Base-by-base conservation (phyloP, 1,140 invertebrate species). In the Listronotus bonariensis region DNA sequence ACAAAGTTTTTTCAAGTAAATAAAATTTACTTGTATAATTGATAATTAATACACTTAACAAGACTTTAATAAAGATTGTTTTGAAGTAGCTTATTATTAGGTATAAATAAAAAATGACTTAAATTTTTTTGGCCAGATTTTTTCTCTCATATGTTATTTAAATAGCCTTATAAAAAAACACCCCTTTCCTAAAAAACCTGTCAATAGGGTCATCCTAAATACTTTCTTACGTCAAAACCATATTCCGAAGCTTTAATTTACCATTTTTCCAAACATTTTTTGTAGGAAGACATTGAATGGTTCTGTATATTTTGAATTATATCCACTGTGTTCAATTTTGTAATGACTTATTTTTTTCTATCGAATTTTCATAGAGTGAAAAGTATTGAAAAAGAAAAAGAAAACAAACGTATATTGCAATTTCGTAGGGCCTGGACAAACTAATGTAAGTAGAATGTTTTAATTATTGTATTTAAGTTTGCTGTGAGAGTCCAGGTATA, bases 401-500 rank as follows among this genome's bases (percentile, higher is more conserved):
- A 41, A 53, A 42, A 63, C 40, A 57, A 66, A 60, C 57, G 66
- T 52, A 70, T 69, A 72, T 65, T 70, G 72, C 72, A 74, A 75
- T 64, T 56, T 65, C 58, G 69, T 75, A 74, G 74, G 40, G 67
- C 72, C 74, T 73, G 74, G 74, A 70, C 69, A 52, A 59, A 68
- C 59, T 68, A 70, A 62, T 70, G 58, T 67, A 72, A 70, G 63
- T 74, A 70, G 65, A 51, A 65, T 72, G 68, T 70, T 73, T 73
- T 72, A 68, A 65, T 64, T 55, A 56, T 56, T 72, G 67, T 72
- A 71, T 68, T 69, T 75, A 67, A 74, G 68, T 75, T 72, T 72
- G 72, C 71, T 72, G 71, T 75, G 71, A 75, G 55, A 51, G 71
- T 69, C 74, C 74, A 71, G 74, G 74, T 66, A 17, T 70, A 72